Evolutionary conservation across 2,797 vertebrate genomes (phyloP).

Genomic region (Parauchenoglanis punctatus): DNA sequence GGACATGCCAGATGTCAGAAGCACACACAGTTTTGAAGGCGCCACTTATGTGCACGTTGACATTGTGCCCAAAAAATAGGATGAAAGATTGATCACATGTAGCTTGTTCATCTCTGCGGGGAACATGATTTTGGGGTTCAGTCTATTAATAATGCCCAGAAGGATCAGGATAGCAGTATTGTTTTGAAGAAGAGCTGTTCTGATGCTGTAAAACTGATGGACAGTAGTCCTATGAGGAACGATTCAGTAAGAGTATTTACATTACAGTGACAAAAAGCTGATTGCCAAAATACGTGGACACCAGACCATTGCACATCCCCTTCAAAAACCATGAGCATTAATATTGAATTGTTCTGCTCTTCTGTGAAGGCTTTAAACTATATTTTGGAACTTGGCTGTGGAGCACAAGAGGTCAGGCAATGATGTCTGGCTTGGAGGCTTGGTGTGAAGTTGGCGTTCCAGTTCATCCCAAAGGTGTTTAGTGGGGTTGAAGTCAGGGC

Average conservation of each 20-base stretch:
- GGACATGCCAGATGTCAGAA: conserved; percentile 8
- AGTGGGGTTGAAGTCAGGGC: not conserved
- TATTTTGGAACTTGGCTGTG: not conserved
- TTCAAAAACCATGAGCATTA: not conserved
- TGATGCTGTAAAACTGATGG: not conserved
- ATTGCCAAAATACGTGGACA: not conserved
- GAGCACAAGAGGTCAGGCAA: not conserved
- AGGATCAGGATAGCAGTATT: not conserved
- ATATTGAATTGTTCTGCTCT: not conserved
- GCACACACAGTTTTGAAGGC: not conserved
- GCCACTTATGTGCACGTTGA: not conserved
- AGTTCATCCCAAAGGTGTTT: not conserved
- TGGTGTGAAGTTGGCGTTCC: not conserved
- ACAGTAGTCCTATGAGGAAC: not conserved
- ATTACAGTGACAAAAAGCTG: not conserved
- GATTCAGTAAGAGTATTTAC: not conserved
- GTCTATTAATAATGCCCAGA: not conserved
- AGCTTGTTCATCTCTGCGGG: not conserved
- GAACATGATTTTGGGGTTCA: not conserved
- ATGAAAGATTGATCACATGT: not conserved
- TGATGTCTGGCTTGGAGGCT: not conserved
- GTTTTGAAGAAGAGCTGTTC: not conserved
- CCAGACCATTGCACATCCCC: not conserved
- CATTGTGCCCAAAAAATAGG: not conserved
- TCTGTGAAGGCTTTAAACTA: not conserved